phyloP scores from a whole-genome alignment of 2,113 vertebrate genomes.

The Mesoclemmys tuberculata region DNA sequence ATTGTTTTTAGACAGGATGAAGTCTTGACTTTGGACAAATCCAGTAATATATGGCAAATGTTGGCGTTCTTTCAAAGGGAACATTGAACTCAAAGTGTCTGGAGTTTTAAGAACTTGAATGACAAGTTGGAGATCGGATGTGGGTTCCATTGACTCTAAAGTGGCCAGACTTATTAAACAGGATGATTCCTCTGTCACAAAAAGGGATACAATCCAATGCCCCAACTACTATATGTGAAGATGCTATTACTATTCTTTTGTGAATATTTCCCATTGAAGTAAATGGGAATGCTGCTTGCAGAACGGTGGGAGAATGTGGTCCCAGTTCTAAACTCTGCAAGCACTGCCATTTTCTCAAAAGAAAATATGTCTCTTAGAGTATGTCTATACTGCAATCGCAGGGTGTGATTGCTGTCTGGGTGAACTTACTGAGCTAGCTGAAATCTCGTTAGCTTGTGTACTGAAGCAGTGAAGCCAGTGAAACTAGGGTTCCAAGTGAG shows the following conservation, averaged over 20 bases:
- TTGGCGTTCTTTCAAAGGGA: slow-evolving; percentile 57
- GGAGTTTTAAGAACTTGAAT: slow-evolving; percentile 36
- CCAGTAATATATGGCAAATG: slow-evolving; percentile 30
- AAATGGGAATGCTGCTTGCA: not conserved
- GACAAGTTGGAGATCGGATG: slow-evolving; percentile 46
- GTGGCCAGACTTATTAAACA: not conserved
- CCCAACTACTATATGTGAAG: not conserved
- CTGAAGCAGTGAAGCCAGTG: not conserved
- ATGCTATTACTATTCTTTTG: not conserved
- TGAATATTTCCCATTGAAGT: not conserved
- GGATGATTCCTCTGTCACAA: slow-evolving; percentile 15
- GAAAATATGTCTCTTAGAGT: not conserved
- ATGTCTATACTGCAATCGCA: not conserved
- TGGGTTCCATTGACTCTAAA: slow-evolving; percentile 43
- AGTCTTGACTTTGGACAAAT: slow-evolving; percentile 56
- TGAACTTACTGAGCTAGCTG: not conserved
- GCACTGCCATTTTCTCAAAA: not conserved
- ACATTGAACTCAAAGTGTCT: slow-evolving; percentile 1
- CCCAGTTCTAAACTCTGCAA: not conserved
- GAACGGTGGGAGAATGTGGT: not conserved
- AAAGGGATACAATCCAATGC: not conserved
- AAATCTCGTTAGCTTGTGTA: not conserved
- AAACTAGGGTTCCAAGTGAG: not conserved
- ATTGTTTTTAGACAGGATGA: slow-evolving; percentile 37
- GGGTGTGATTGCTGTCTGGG: not conserved